Percentiles rank a stretch among this genome's conserved stretches.
These are phyloP conservation scores for Akabosia matsudoensis DNA, from an alignment of 1,140 invertebrate genomes.

Conservation along the genomic window DNA sequence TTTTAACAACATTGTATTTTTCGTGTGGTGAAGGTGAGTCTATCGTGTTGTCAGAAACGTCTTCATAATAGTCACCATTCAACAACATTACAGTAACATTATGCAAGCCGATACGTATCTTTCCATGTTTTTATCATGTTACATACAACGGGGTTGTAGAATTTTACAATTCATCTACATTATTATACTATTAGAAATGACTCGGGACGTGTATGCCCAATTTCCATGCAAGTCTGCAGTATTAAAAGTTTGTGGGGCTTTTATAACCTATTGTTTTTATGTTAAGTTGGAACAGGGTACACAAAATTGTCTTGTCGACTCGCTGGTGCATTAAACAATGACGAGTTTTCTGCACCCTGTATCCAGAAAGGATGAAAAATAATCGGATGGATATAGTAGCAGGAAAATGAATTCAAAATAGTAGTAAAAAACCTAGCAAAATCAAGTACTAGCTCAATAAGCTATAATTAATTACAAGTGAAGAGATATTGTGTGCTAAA, in stretches of 20 bases:
- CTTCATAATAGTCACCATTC: constrained; percentile 16
- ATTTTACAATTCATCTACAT: constrained; percentile 1
- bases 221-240: neutral
- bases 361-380: neutral
- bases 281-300: too few relatives aligned
- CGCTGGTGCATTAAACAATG: neutral
- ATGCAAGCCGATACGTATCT: constrained; percentile 1
- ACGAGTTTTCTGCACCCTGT: neutral
- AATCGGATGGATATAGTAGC: neutral
- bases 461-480: too few relatives aligned
- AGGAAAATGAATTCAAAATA: neutral
- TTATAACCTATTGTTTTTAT: neutral
- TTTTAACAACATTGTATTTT: neutral
- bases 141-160: constrained; percentile 3
- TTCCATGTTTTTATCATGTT: neutral
- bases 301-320: neutral
- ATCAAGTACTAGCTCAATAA: too few relatives aligned
- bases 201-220: too few relatives aligned
- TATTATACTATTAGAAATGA: constrained; percentile 1
- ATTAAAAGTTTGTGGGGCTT: neutral
- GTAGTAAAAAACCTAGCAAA: too few relatives aligned
- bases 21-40: neutral
- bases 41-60: constrained; percentile 1
- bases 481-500: too few relatives aligned
- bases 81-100: constrained; percentile 1